Base-by-base conservation (phyloP, 2,113 vertebrate species). In the Phycodurus eques region DNA sequence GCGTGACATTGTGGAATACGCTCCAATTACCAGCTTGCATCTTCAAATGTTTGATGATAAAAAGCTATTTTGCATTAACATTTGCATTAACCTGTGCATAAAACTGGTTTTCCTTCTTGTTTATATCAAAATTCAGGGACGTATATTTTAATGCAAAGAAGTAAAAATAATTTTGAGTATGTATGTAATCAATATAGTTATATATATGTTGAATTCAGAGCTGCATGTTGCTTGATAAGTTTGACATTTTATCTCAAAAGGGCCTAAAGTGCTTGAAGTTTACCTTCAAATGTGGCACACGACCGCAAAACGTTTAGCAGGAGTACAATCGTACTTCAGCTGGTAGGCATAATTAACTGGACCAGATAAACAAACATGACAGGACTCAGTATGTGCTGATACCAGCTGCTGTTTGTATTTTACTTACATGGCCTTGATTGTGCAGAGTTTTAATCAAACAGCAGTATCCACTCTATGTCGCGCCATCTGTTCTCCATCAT, bases 361-460 rank as follows among this genome's bases (percentile, higher is more conserved):
- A 15, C 5, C 47, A 53, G 7, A 66, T 47, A 66, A 66, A 31
- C 22, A 66, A 22, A 47, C 22, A 66, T 66, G 64, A 31, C 43
- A 31, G 44, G 64, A 49, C 64, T 31, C 64, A 31, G 44, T 49
- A 27, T 17, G 63, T 22, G 13, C 20, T 46, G 63, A 66, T 46
- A 66, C n/a, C 64, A 47, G 64, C 64, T 66, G 43, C 39, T 66
- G 64, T 66, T 66, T 66, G 20, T 47, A 66, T 66, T 66, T 47
- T 31, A 66, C 64, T 66, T 46, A 65, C 63, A 46, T 46, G 5
- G 12, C 11, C 42, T 44, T 46, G 42, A 43, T 20, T 14, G 27
- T 46, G n/a, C 63, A 65, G 61, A 42, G 63, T 64, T 43, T 66
- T 66, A 17, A 66, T 47, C 44, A 66, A 66, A 49, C 64, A 27